Conservation (phyloP, 1,140 invertebrate genomes). For the Galendromus occidentalis region DNA sequence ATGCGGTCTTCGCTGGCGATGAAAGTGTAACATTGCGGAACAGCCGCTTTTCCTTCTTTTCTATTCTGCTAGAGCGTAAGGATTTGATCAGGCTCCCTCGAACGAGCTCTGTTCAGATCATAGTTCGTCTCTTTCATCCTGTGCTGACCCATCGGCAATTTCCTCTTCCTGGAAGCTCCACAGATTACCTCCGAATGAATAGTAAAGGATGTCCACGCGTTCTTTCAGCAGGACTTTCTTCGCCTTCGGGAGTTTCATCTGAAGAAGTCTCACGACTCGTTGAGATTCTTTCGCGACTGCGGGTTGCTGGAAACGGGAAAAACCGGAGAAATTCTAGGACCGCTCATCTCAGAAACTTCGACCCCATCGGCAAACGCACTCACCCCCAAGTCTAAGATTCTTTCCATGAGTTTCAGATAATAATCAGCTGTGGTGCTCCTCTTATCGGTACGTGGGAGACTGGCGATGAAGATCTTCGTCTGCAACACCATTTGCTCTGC, state of each 20-base stretch:
- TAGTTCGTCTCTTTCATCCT: too few species aligned
- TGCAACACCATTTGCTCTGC: neutral
- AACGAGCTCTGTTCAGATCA: too few species aligned
- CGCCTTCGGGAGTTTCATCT: neutral
- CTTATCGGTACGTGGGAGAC: neutral
- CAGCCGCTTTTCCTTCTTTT: too few species aligned
- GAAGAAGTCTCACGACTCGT: neutral
- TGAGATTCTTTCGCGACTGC: neutral
- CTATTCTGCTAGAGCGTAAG: too few species aligned
- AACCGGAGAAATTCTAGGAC: neutral
- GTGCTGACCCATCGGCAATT: neutral
- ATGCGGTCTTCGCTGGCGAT: too few species aligned
- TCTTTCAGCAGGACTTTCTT: neutral
- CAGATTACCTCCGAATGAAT: neutral
- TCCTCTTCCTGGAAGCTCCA: conserved; percentile 4
- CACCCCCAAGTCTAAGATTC: neutral
- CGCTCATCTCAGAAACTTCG: too few species aligned
- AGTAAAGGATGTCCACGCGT: neutral
- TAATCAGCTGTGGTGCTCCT: neutral
- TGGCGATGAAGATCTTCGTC: neutral
- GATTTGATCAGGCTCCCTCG: too few species aligned
- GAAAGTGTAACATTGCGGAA: too few species aligned
- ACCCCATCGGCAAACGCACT: too few species aligned
- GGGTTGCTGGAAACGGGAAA: conserved; percentile 6
- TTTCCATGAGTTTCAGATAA: neutral